Evolutionary conservation across 2,797 vertebrate species (phyloP).

Genomic region (Botia kubotai): DNA sequence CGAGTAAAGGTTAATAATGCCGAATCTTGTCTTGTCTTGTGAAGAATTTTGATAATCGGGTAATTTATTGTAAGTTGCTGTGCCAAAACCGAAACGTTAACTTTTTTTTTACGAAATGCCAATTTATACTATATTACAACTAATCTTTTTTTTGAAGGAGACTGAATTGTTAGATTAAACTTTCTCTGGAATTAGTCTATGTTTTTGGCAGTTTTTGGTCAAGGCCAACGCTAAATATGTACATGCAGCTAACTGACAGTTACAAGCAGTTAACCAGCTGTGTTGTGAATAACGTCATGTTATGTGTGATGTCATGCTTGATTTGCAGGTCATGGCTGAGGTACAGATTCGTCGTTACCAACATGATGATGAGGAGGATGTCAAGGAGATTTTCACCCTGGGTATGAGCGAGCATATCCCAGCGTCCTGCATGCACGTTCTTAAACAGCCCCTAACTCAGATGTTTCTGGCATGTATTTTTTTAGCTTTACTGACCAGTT

Average conservation of each 20-base stretch:
- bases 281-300: not conserved
- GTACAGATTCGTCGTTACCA: slow-evolving; percentile 74
- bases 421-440: slow-evolving; percentile 68
- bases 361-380: slow-evolving; percentile 67
- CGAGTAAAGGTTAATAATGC: slow-evolving; percentile 17
- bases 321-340: slow-evolving; percentile 71
- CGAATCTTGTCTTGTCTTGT: not conserved
- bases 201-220: not conserved
- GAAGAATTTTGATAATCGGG: not conserved
- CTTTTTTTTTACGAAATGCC: too few species aligned
- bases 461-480: slow-evolving; percentile 76
- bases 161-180: too few species aligned
- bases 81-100: not conserved
- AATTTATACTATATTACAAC: too few species aligned
- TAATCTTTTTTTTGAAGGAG: too few species aligned
- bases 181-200: not conserved
- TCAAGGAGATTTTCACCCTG: slow-evolving; percentile 75
- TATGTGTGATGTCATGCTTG: slow-evolving; percentile 1
- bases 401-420: slow-evolving; percentile 77
- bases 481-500: slow-evolving; percentile 78
- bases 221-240: too few species aligned
- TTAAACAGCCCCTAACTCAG: slow-evolving; percentile 77
- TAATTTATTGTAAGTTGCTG: slow-evolving; percentile 13
- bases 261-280: not conserved
- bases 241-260: not conserved